Conservation (phyloP, 2,113 vertebrate genomes). For the Anser cygnoides region DNA sequence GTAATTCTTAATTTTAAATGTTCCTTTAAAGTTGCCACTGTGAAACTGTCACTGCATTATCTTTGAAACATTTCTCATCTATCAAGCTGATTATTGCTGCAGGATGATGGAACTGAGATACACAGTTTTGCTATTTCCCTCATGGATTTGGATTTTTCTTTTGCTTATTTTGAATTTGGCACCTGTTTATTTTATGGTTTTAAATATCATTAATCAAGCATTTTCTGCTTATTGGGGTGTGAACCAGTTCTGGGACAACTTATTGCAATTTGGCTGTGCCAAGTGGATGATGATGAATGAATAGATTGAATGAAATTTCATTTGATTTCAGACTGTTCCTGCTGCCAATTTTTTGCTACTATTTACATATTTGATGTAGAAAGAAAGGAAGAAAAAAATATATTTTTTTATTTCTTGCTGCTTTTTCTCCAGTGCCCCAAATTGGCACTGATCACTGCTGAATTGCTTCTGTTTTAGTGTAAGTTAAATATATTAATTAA, state of each 20-base stretch:
- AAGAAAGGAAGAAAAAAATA: not conserved
- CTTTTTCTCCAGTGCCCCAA: not conserved
- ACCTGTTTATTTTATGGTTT: not conserved
- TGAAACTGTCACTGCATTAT: not conserved
- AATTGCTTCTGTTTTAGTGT: not conserved
- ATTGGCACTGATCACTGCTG: not conserved
- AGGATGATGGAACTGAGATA: not conserved
- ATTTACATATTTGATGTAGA: not conserved
- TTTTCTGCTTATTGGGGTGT: not conserved
- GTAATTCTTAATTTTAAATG: not conserved
- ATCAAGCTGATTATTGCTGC: not conserved
- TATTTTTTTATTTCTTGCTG: not conserved
- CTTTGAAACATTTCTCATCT: not conserved
- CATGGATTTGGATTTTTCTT: not conserved
- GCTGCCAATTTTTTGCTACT: not conserved
- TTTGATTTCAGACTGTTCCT: not conserved
- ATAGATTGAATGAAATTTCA: not conserved
- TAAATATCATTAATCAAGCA: not conserved
- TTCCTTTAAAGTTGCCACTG: not conserved
- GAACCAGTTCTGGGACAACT: not conserved
- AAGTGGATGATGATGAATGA: not conserved
- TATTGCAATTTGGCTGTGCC: not conserved
- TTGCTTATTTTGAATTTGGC: not conserved
- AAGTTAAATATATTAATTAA: not conserved
- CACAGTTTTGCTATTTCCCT: not conserved